Evolutionary conservation across 2,888 invertebrate genomes (phyloP).

Genomic region (Furcula furcula): DNA sequence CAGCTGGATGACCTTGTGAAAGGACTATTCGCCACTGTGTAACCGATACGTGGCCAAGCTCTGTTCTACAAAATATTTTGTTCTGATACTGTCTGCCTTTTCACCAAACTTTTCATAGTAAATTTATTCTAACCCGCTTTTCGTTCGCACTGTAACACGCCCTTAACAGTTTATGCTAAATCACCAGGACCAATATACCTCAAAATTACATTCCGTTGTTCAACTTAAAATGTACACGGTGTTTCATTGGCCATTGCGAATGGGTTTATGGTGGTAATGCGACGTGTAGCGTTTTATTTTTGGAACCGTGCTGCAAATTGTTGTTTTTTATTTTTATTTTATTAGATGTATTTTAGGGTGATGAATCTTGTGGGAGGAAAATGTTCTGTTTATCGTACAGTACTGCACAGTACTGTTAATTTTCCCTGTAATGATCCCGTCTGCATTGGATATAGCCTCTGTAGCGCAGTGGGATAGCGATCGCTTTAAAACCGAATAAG

Average conservation of each 20-base stretch:
- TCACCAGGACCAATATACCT: constrained; percentile 61
- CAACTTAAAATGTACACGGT: constrained; percentile 61
- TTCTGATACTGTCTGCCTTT: no score
- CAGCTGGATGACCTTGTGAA: no score
- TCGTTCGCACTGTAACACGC: constrained; percentile 9
- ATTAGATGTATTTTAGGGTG: no score
- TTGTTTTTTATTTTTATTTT: constrained; percentile 9
- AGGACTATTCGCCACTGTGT: no score
- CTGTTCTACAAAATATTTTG: no score
- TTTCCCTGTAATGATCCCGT: no score
- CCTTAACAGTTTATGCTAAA: constrained; percentile 61
- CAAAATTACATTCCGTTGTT: constrained; percentile 67
- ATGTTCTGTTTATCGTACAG: no score
- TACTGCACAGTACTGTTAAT: no score
- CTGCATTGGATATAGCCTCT: no score
- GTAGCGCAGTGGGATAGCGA: no score
- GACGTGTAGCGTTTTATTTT: constrained; percentile 14
- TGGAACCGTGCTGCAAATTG: constrained; percentile 7
- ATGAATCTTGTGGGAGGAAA: no score
- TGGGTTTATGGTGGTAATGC: constrained; percentile 16
- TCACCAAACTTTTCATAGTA: not conserved
- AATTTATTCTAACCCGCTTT: constrained; percentile 22
- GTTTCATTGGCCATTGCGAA: constrained; percentile 41
- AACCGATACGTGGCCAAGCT: no score
- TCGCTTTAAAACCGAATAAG: not conserved